Evolutionary conservation across 2,113 vertebrate species (phyloP), one percentile per base, ranked within the genome.

Genomic region (Myotis brandtii): DNA sequence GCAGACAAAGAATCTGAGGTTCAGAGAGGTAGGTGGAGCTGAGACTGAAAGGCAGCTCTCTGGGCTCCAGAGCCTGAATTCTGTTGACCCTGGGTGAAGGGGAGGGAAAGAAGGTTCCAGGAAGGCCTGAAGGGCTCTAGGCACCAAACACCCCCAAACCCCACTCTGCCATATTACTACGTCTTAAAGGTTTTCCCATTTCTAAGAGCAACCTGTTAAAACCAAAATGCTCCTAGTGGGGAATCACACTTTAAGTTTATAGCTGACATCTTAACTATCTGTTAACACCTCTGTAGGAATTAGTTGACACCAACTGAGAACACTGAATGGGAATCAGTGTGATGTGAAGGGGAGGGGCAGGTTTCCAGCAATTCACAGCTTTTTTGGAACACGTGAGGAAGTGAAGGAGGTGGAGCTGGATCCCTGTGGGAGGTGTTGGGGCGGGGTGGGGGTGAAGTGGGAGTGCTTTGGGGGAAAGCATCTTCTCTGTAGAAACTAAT

Each of bases 261-360:
- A 94, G 95, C 84, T 96, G 92, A 95, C 81, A 79, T 96, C 96
- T 95, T 96, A 95, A 97, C 96, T 97, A 97, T 97, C 95, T 92
- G 94, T 87, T 97, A 92, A 94, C 96, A 95, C 95, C 90, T 95
- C 88, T 92, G 30, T 34, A 37, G 96, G 89, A 76, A 83, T 95
- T 88, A 95, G 82, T 95, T 79, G 96, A 81, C 93, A 95, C 27
- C 90, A 43, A 81, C 87, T 54, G 84, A 92, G 95, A 95, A 94
- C 81, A 69, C 75, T 10, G 87, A 90, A 81, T 76, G 66, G 91
- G 37, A 72, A 52, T 83, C 17, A 3, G 43, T 62, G 66, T 6
- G 17, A 40, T 84, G 70, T 37, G 16, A 23, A 66, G 48, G 37
- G 32, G 67, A n/a, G 11, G 43, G 73, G 13, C 34, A 43, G 27